phyloP scores from a whole-genome alignment of 64 coral and sea anemone species.

The Cladopsammia gracilis region DNA sequence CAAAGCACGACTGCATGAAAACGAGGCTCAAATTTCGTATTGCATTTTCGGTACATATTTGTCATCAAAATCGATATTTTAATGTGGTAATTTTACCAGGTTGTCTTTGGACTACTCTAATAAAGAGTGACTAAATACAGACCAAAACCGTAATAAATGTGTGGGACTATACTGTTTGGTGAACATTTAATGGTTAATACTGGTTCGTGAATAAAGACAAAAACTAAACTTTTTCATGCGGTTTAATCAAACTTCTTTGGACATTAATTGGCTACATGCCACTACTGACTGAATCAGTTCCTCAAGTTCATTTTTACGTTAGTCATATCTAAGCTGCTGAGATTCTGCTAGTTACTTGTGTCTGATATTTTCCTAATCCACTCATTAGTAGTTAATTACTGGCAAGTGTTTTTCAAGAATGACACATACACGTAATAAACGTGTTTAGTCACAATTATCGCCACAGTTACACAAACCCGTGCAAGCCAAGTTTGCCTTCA shows the following conservation, averaged over 20 bases:
- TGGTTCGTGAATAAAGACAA: background rate
- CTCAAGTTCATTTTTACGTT: background rate
- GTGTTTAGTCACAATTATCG: too few species aligned
- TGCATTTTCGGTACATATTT: background rate
- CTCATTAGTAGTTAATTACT: background rate
- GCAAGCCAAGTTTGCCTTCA: too few species aligned
- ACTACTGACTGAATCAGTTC: constrained; percentile 20
- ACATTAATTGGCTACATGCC: constrained; percentile 12
- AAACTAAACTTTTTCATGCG: background rate
- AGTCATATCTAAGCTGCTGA: constrained; percentile 20
- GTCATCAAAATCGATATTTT: background rate
- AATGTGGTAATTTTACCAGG: constrained; percentile 22
- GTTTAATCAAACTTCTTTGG: constrained; percentile 14
- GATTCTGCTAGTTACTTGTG: constrained; percentile 26
- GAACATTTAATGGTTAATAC: background rate
- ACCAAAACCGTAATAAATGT: constrained; percentile 2
- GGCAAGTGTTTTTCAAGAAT: background rate
- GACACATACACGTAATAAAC: background rate
- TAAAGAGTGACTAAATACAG: background rate
- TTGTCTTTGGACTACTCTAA: background rate
- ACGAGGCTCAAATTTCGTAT: constrained; percentile 7
- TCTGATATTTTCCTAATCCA: background rate
- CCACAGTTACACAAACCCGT: too few species aligned
- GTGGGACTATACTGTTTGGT: background rate
- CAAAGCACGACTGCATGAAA: constrained; percentile 16